phyloP scores from a whole-genome alignment of 2,888 invertebrate species.

The Oxyteleia sp. region DNA sequence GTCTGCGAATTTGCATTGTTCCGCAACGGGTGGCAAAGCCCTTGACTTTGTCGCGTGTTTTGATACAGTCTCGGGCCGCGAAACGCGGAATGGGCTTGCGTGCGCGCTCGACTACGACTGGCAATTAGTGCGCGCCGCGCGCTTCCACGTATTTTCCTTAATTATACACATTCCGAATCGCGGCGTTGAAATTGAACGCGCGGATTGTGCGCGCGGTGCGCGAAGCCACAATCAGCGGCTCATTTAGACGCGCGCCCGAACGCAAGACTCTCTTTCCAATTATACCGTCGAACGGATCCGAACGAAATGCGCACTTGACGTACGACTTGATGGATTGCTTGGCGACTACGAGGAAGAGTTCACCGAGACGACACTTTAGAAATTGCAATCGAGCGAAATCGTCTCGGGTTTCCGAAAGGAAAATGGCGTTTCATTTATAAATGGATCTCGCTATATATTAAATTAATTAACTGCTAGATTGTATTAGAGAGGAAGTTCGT shows the following conservation, averaged over 20 bases:
- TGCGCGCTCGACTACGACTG: conserved; percentile 39
- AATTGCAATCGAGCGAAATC: background rate
- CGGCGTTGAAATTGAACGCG: conserved; percentile 14
- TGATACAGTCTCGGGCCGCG: conserved; percentile 30
- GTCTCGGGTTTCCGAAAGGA: background rate
- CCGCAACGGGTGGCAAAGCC: conserved; percentile 25
- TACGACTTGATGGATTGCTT: background rate
- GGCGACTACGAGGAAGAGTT: background rate
- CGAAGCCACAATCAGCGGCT: conserved; percentile 1
- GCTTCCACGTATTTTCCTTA: conserved; percentile 54
- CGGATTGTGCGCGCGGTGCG: conserved; percentile 1
- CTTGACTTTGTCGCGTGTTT: conserved; percentile 68
- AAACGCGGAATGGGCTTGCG: conserved; percentile 24
- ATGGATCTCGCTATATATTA: background rate
- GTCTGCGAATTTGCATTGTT: conserved; percentile 27
- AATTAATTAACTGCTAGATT: background rate
- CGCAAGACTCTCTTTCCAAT: background rate
- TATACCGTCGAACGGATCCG: background rate
- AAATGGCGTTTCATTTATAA: background rate
- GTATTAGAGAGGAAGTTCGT: background rate
- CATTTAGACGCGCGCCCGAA: background rate
- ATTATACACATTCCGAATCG: conserved; percentile 38
- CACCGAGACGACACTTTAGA: background rate
- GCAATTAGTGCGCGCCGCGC: conserved; percentile 51
- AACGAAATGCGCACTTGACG: background rate